phyloP scores from a whole-genome alignment of 2,113 vertebrate genomes.

The Glaucidium brasilianum region DNA sequence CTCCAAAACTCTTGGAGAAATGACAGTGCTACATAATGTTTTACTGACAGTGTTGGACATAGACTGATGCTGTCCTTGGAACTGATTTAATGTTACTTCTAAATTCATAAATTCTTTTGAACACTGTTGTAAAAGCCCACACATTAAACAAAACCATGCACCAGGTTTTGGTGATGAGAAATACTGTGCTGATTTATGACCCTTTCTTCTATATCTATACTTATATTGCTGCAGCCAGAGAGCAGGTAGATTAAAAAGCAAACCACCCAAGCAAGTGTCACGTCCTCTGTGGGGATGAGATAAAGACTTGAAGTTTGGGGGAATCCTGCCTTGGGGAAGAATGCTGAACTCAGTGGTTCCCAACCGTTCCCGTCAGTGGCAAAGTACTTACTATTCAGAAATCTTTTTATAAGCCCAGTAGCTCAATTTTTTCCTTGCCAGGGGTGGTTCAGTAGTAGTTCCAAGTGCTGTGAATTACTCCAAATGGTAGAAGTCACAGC shows the following conservation, averaged over 20 bases:
- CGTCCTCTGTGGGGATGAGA: neutral
- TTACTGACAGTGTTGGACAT: neutral
- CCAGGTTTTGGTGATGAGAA: neutral
- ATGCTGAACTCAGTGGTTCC: neutral
- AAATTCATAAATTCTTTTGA: constrained; percentile 24
- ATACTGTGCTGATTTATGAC: neutral
- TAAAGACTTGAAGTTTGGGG: neutral
- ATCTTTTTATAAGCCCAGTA: neutral
- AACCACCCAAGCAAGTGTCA: neutral
- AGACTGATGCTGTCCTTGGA: neutral
- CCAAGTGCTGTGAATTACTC: neutral
- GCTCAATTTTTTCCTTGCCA: neutral
- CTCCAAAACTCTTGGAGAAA: neutral
- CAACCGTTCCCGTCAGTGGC: neutral
- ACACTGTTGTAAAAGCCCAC: neutral
- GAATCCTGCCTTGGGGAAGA: neutral
- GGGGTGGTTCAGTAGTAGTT: neutral
- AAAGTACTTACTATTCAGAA: neutral
- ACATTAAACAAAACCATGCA: neutral
- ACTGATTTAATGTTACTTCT: constrained; percentile 15
- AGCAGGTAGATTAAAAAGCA: neutral
- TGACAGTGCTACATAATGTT: neutral
- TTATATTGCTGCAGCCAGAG: neutral
- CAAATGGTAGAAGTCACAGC: neutral
- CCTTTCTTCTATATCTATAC: neutral